Base-by-base conservation (phyloP, 2,888 invertebrate genomes). In the Morpho achilles region DNA sequence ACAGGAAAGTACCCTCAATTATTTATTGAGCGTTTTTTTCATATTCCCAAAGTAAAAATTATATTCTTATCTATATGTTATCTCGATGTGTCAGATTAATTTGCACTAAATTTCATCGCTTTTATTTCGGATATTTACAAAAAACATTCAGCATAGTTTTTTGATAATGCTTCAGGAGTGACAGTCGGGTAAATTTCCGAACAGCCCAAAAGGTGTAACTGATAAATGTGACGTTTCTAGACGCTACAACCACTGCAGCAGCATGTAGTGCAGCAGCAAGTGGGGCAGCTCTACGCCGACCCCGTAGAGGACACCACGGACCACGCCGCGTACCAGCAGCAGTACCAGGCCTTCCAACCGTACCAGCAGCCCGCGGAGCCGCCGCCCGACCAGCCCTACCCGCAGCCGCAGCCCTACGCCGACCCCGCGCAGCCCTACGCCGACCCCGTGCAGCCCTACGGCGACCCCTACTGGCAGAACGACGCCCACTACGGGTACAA, bases 381-480 rank as follows among this genome's bases (percentile, higher is more conserved):
- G 42, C 45, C 56, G 46, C 50, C 39, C 8, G 49, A 59, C 43
- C 61, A 53, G 66, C 57, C 23, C 56, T 54, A 52, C 2, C 60
- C n/a, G 46, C 42, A 23, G 10, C 52, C 51, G 32, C 42, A 49
- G 9, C 53, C 53, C 6, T 42, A 41, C 10, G 23, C 44, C 8
- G 22, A 23, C 9, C 46, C 7, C 3, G 52, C 60, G 1, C 67
- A 66, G 50, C 60, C 52, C 48, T 46, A 52, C 45, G 61, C 52
- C 32, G 59, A 55, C 46, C 62, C 52, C 10, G 60, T 40, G 22
- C 65, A 57, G 48, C 56, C 70, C 53, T 75, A 77, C 71, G 72
- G 69, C 4, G 80, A 80, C 59, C 70, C 73, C 50, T 80, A 82
- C 74, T 85, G 84, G 85, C 77, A 72, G 52, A 62, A 53, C 5